Base-by-base conservation (phyloP, 2,797 vertebrate species). In the Botia almorhae region DNA sequence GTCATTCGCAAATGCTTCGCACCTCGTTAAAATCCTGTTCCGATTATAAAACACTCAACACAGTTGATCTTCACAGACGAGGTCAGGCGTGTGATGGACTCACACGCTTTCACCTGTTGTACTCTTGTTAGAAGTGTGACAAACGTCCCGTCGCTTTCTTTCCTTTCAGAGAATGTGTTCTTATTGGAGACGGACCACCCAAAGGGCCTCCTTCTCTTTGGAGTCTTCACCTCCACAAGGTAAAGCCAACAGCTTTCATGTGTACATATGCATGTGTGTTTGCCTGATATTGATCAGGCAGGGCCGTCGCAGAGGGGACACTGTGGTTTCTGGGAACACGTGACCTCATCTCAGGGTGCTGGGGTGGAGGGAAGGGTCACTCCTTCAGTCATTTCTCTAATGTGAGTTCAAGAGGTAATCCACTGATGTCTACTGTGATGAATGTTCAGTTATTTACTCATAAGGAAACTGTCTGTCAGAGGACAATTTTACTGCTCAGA, bases 151-250 rank as follows among this genome's bases (percentile, higher is more conserved):
- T 23, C 10, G 43, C 11, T 74, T n/a, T 77, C 19, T 63, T 48
- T 36, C 26, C 16, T 91, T 91, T 48, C 92, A 99, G 98, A 99
- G 93, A 98, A 96, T 84, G 95, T 99, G 65, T 98, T 98, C 96
- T 93, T 98, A 81, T 91, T 99, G 90, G 98, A 98, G 91, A 94
- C 92, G 0, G 97, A 99, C 82, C 96, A 96, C 70, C 97, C 98
- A 53, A 95, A 98, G 87, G 95, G 94, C 75, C 95, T 96, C 0
- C 88, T 98, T 65, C 92, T 99, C 69, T 99, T 97, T 87, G 98
- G 97, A 82, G 94, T 99, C 91, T 99, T 99, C 92, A 96, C 96
- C 56, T 98, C 98, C 73, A 98, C 98, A 50, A 99, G 98, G 98
- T 99, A 93, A 87, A 87, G 29, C 17, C 33, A n/a, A 13, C 21